phyloP scores from a whole-genome alignment of 2,113 vertebrate genomes.

The Anolis carolinensis region DNA sequence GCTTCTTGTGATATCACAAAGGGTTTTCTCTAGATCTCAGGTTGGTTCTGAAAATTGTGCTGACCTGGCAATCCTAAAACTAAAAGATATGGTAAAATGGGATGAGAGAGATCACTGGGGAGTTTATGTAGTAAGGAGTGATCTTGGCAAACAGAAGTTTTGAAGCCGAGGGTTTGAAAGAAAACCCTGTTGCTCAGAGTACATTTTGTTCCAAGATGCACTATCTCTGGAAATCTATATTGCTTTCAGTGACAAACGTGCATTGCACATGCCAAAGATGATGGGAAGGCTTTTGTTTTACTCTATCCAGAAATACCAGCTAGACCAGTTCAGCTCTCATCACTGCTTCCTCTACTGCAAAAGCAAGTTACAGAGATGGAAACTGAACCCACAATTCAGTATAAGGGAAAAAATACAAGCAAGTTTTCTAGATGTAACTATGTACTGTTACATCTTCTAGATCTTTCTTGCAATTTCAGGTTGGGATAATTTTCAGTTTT shows the following conservation, averaged over 20 bases:
- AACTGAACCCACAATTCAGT: not conserved
- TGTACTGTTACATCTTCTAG: not conserved
- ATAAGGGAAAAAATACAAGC: not conserved
- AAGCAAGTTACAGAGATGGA: not conserved
- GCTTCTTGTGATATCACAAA: too few relatives aligned
- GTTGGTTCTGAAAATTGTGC: too few relatives aligned
- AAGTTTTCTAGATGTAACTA: not conserved
- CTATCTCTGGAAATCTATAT: not conserved
- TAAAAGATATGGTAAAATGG: not conserved
- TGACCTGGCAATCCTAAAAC: not conserved
- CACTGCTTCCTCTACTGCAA: not conserved
- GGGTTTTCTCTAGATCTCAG: too few relatives aligned
- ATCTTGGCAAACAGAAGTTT: not conserved
- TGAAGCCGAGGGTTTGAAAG: not conserved
- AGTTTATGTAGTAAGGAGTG: slow-evolving; percentile 6
- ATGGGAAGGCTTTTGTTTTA: not conserved
- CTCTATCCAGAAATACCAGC: not conserved
- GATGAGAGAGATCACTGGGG: not conserved
- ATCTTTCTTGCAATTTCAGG: not conserved
- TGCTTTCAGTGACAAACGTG: not conserved
- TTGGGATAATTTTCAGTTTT: not conserved
- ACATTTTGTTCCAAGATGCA: not conserved
- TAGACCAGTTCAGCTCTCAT: not conserved
- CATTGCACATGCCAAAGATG: not conserved
- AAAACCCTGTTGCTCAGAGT: not conserved